Percentiles rank a stretch among this genome's conserved stretches.
These are phyloP conservation scores for Cordilura impudica DNA, from an alignment of 2,888 invertebrate species.

Conservation along the genomic window DNA sequence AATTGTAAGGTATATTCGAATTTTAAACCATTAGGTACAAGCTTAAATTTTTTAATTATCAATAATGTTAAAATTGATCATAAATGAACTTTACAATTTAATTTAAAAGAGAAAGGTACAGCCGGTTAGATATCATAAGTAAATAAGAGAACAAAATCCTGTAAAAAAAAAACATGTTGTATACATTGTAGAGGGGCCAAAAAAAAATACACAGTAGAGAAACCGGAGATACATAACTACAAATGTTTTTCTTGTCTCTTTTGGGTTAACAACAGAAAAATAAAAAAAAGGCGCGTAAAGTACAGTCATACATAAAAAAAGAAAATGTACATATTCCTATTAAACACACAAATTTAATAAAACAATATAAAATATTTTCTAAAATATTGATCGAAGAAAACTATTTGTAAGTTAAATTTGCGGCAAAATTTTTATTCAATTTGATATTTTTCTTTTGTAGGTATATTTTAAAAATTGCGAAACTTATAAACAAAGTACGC, in stretches of 20 bases:
- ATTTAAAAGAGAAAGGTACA: slow-evolving; percentile 23
- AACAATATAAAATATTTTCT: not conserved
- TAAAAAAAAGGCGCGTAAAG: slow-evolving; percentile 64
- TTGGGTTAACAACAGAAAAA: slow-evolving; percentile 53
- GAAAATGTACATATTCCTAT: slow-evolving; percentile 46
- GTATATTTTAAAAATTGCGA: not conserved
- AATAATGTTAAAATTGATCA: too few relatives aligned
- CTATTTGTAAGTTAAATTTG: too few relatives aligned
- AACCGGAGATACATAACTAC: slow-evolving; percentile 39
- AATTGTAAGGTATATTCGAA: too few relatives aligned
- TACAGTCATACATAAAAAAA: slow-evolving; percentile 63
- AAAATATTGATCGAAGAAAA: not conserved
- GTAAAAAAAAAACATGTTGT: slow-evolving; percentile 22
- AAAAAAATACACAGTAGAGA: slow-evolving; percentile 34
- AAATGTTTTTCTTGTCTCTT: slow-evolving; percentile 48
- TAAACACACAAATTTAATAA: slow-evolving; percentile 2
- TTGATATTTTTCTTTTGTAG: not conserved
- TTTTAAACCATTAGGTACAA: too few relatives aligned
- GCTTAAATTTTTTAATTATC: too few relatives aligned
- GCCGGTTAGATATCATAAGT: slow-evolving; percentile 37
- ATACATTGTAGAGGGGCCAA: slow-evolving; percentile 31
- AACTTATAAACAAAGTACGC: not conserved
- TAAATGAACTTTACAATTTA: too few relatives aligned
- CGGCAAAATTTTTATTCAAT: too few relatives aligned
- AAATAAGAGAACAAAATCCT: slow-evolving; percentile 22